Base-by-base conservation (phyloP, 1,140 invertebrate genomes). In the Homalodisca vitripennis region DNA sequence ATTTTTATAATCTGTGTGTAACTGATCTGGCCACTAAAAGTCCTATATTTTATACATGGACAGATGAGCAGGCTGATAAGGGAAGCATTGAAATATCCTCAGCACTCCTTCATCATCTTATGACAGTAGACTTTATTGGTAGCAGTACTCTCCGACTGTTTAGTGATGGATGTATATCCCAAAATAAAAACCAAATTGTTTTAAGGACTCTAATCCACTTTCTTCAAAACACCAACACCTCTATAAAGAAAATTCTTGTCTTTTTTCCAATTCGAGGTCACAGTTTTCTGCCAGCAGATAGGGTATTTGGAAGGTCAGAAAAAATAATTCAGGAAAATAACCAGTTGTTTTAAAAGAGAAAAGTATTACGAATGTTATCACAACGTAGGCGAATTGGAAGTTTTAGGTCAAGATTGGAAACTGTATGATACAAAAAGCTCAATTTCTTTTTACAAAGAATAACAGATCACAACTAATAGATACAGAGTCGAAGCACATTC, bases 31-130 rank as follows among this genome's bases (percentile, higher is more conserved):
- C 20, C 71, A 70, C n/a, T n/a, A n/a, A n/a, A n/a, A n/a, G n/a
- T n/a, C n/a, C n/a, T n/a, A n/a, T n/a, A n/a, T n/a, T n/a, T 29
- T 79, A 78, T 70, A 68, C 27, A 34, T 79, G 77, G 77, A 72
- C 53, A n/a, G 78, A 80, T 71, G 66, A 70, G 27, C 60, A 74
- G 48, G 70, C 60, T 66, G 55, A 34, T 1, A 78, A 78, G 73
- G 74, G 74, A 27, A 70, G 74, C 1, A 78, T 75, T 73, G 72
- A 75, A 72, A 77, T 79, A 34, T 72, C 70, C n/a, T n/a, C n/a
- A n/a, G n/a, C n/a, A n/a, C n/a, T n/a, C n/a, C n/a, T n/a, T n/a
- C n/a, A n/a, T n/a, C n/a, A n/a, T n/a, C n/a, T n/a, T n/a, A n/a
- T n/a, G n/a, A n/a, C n/a, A n/a, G n/a, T n/a, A n/a, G n/a, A n/a